Conservation (phyloP, 1,140 invertebrate genomes). For the Aphidius ervi region DNA sequence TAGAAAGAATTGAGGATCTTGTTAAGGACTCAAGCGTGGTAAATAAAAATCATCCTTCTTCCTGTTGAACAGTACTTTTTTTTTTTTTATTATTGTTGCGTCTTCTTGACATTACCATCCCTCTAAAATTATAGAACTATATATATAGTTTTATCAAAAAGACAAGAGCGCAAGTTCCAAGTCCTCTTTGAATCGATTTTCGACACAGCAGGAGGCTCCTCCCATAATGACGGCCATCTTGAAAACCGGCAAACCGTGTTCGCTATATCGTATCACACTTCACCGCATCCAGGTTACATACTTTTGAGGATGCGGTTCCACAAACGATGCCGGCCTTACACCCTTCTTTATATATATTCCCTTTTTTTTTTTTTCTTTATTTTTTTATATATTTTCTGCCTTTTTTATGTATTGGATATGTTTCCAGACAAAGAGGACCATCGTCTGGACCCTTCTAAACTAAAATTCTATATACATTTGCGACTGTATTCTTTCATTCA, state of each 20-base stretch:
- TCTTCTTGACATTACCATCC: constrained; percentile 18
- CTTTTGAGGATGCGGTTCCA: constrained; percentile 13
- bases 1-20: constrained; percentile 36
- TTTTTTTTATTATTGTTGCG: constrained; percentile 17
- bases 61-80: constrained; percentile 2
- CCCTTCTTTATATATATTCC: not conserved
- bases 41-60: constrained; percentile 34
- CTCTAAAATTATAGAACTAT: not conserved
- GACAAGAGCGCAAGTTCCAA: constrained; percentile 47
- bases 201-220: constrained; percentile 50
- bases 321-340: constrained; percentile 14
- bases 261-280: constrained; percentile 52
- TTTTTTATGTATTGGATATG: not conserved
- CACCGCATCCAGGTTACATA: constrained; percentile 41
- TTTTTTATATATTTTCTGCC: not conserved
- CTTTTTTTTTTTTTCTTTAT: constrained; percentile 11
- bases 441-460: not conserved
- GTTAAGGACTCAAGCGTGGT: constrained; percentile 33
- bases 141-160: constrained; percentile 11
- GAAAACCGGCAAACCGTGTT: constrained; percentile 39
- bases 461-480: not conserved
- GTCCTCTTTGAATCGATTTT: constrained; percentile 50
- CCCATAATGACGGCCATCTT: constrained; percentile 52
- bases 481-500: not conserved
- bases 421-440: constrained; percentile 2